phyloP scores from a whole-genome alignment of 2,888 invertebrate genomes.

The Pseudeuparius sepicola region DNA sequence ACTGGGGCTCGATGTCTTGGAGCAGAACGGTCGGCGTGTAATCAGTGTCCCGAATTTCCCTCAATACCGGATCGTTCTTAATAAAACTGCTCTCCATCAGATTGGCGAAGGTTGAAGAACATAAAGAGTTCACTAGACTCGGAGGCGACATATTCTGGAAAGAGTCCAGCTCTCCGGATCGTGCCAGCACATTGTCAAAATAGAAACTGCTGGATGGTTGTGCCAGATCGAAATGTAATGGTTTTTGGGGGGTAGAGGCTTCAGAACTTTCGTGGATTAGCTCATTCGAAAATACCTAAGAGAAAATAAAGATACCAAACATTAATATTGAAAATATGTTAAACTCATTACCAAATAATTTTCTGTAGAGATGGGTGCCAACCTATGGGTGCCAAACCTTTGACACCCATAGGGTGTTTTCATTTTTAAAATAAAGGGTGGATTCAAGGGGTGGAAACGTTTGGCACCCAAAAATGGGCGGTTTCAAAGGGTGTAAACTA shows the following conservation, averaged over 20 bases:
- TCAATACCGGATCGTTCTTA: slow-evolving; percentile 36
- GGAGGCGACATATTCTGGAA: slow-evolving; percentile 46
- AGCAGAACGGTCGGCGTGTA: slow-evolving; percentile 32
- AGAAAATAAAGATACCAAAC: no score
- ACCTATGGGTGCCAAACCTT: no score
- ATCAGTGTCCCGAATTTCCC: slow-evolving; percentile 37
- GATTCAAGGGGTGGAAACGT: no score
- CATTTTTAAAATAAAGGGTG: no score
- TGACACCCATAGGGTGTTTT: no score
- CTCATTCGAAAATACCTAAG: no score
- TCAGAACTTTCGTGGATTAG: slow-evolving; percentile 21
- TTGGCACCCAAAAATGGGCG: no score
- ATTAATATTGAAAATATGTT: no score
- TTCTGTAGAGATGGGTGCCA: no score
- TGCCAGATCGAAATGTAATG: slow-evolving; percentile 35
- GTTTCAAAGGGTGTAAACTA: no score
- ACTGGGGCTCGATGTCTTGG: slow-evolving; percentile 33
- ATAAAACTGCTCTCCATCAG: slow-evolving; percentile 39
- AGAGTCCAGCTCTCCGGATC: slow-evolving; percentile 43
- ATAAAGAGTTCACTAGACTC: slow-evolving; percentile 48
- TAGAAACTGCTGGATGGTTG: slow-evolving; percentile 33
- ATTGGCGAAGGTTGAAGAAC: slow-evolving; percentile 39
- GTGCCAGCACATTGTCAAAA: slow-evolving; percentile 35
- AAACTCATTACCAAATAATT: no score
- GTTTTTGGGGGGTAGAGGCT: slow-evolving; percentile 17